Evolutionary conservation across 2,888 invertebrate species (phyloP).

Genomic region (Bhutanitis thaidina): DNA sequence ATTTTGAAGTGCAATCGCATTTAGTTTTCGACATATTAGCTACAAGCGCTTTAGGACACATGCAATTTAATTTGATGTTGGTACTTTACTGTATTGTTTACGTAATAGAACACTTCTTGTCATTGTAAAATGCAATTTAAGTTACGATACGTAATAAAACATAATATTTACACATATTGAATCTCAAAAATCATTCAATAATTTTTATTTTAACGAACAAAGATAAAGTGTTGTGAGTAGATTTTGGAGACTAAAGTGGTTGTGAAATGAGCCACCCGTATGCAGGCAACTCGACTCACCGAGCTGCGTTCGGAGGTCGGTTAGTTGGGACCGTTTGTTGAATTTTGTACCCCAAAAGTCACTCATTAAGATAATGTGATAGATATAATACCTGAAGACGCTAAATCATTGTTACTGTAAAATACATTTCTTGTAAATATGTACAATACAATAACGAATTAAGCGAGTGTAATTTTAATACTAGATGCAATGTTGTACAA

Average conservation of each 20-base stretch:
- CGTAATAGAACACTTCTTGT: too few relatives aligned
- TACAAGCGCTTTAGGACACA: neutral
- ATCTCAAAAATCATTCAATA: neutral
- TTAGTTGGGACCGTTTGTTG: conserved; percentile 29
- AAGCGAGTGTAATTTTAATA: conserved; percentile 71
- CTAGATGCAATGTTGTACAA: conserved; percentile 79
- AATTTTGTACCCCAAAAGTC: conserved; percentile 31
- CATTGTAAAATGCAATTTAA: neutral
- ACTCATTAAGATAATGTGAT: conserved; percentile 66
- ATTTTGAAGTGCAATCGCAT: conserved; percentile 2
- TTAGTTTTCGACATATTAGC: neutral
- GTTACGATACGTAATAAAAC: neutral
- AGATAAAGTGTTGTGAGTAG: conserved; percentile 40
- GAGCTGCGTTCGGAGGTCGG: conserved; percentile 34
- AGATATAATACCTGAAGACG: conserved; percentile 77
- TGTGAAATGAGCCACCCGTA: conserved; percentile 49
- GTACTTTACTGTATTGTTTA: too few relatives aligned
- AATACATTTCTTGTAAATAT: conserved; percentile 76
- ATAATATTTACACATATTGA: neutral
- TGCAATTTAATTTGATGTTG: too few relatives aligned
- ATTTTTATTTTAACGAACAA: conserved; percentile 27
- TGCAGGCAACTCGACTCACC: conserved; percentile 26
- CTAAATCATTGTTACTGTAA: conserved; percentile 79
- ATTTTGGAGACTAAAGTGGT: conserved; percentile 44
- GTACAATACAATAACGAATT: conserved; percentile 72